Conservation (phyloP, 2,888 invertebrate species). For the Nezara viridula region DNA sequence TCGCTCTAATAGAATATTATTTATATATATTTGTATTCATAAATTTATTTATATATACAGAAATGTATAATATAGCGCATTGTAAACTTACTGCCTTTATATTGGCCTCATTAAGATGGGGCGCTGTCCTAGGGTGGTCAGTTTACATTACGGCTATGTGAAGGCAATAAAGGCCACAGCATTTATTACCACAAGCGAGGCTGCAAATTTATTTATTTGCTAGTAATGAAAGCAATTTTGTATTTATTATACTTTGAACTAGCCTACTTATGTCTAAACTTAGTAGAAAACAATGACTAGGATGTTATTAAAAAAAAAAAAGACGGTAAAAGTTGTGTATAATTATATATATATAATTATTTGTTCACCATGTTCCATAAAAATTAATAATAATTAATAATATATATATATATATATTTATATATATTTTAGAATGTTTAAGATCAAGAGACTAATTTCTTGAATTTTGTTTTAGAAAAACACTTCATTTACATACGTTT, state of each 20-base stretch:
- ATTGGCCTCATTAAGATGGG: slow-evolving; percentile 3
- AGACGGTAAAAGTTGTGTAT: too few species aligned
- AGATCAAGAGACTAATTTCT: too few species aligned
- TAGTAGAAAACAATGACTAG: not conserved
- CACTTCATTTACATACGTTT: too few species aligned
- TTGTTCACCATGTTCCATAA: too few species aligned
- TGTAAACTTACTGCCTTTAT: slow-evolving; percentile 34
- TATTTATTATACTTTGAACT: not conserved
- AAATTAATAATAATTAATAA: too few species aligned
- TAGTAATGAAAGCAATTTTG: not conserved
- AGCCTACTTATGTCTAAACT: not conserved
- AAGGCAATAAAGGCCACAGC: not conserved
- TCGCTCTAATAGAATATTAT: slow-evolving; percentile 38
- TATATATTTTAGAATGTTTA: too few species aligned
- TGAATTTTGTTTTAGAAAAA: too few species aligned
- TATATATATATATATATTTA: too few species aligned
- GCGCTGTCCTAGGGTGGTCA: not conserved
- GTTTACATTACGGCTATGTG: not conserved
- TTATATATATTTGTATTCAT: slow-evolving; percentile 33
- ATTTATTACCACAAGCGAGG: slow-evolving; percentile 4
- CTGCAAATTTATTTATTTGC: not conserved
- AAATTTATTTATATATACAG: slow-evolving; percentile 35
- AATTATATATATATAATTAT: too few species aligned
- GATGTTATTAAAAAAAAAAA: too few species aligned
- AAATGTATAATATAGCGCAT: slow-evolving; percentile 17